Percentiles rank a stretch among this genome's conserved stretches.
Evolutionary conservation across 2,113 vertebrate species (phyloP).

Genomic region (Hirundichthys speculiger): DNA sequence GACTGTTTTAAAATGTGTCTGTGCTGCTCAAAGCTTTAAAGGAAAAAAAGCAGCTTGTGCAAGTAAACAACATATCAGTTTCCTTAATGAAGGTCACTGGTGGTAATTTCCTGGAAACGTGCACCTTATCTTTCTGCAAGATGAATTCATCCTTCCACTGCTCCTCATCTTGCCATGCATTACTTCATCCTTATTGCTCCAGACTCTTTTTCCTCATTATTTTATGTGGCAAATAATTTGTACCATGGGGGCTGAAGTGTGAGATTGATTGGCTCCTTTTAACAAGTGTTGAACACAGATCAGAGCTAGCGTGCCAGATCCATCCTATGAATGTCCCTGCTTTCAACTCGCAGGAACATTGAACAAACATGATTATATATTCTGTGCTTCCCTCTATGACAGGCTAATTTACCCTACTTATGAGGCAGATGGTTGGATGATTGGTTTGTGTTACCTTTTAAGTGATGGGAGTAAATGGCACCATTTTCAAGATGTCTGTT

Average conservation of each 20-base stretch:
- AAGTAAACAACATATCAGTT: slow-evolving; percentile 36
- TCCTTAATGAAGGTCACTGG: slow-evolving; percentile 9
- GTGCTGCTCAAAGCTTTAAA: background rate
- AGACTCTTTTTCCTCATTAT: slow-evolving; percentile 19
- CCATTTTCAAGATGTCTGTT: slow-evolving; percentile 41
- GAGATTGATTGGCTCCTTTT: slow-evolving; percentile 47
- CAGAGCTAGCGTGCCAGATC: slow-evolving; percentile 23
- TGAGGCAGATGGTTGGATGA: slow-evolving; percentile 63
- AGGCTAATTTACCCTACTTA: slow-evolving; percentile 29
- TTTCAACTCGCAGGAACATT: slow-evolving; percentile 16
- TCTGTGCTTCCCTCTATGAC: slow-evolving; percentile 28
- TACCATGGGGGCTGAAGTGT: slow-evolving; percentile 25
- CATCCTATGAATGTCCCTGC: background rate
- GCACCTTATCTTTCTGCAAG: slow-evolving; percentile 31
- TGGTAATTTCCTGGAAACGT: slow-evolving; percentile 30
- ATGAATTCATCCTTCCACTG: slow-evolving; percentile 21
- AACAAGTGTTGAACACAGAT: slow-evolving; percentile 44
- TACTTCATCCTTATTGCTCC: slow-evolving; percentile 6
- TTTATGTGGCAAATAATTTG: slow-evolving; percentile 50
- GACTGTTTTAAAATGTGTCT: background rate
- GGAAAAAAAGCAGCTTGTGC: background rate
- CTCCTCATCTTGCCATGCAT: slow-evolving; percentile 4
- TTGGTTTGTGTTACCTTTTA: slow-evolving; percentile 55
- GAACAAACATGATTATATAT: slow-evolving; percentile 13
- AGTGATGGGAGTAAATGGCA: slow-evolving; percentile 52